phyloP scores from a whole-genome alignment of 2,797 vertebrate genomes.

The Rhynchotus rufescens region DNA sequence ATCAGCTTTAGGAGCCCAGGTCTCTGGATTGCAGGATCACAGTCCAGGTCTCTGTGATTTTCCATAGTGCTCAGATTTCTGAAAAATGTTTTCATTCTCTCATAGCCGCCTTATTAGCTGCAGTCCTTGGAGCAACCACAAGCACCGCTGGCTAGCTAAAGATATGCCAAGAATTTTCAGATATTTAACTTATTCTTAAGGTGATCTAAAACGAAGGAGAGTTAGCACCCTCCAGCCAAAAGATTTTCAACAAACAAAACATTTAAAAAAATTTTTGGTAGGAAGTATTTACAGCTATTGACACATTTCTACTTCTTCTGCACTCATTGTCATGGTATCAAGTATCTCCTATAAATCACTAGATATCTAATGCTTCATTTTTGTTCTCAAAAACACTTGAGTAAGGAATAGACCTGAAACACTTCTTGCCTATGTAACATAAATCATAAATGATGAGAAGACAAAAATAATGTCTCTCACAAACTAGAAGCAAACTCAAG shows the following conservation, averaged over 20 bases:
- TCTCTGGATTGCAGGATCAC: too few species aligned
- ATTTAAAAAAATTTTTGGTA: neutral
- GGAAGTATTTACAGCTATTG: neutral
- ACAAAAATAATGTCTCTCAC: neutral
- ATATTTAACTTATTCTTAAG: neutral
- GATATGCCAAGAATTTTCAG: neutral
- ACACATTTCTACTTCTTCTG: neutral
- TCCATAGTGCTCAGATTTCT: neutral
- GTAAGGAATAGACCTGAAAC: neutral
- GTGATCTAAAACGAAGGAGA: neutral
- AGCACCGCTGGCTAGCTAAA: neutral
- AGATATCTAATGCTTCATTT: neutral
- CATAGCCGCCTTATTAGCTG: neutral
- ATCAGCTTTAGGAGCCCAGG: neutral
- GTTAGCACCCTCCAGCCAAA: neutral
- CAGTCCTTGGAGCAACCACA: neutral
- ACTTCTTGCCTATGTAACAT: neutral
- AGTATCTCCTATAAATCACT: neutral
- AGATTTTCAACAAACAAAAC: neutral
- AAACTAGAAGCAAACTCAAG: conserved; percentile 8
- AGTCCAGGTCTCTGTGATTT: neutral
- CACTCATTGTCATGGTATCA: neutral
- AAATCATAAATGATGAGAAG: conserved; percentile 18
- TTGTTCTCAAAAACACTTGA: neutral
- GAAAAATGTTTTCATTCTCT: neutral